Evolutionary conservation across 2,797 vertebrate species (phyloP).

Genomic region (Thunnus albacares): DNA sequence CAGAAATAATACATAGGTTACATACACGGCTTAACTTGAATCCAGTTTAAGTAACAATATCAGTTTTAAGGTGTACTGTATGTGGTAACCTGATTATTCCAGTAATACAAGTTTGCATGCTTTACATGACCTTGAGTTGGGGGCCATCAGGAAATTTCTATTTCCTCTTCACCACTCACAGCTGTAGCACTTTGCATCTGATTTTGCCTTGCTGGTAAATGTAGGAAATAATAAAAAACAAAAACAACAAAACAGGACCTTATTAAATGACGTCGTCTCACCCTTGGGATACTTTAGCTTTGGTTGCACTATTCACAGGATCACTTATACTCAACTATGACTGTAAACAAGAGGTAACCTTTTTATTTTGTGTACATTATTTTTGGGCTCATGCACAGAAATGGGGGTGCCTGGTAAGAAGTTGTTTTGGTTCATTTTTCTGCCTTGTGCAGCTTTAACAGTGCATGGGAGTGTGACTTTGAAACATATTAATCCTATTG

Average conservation of each 20-base stretch:
- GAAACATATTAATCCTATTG: background rate
- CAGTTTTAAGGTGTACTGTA: background rate
- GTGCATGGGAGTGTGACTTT: background rate
- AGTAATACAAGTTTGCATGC: background rate
- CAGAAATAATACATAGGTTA: background rate
- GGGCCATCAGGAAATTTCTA: slow-evolving; percentile 27
- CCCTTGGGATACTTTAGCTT: background rate
- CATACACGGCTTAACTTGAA: background rate
- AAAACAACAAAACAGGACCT: background rate
- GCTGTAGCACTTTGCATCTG: slow-evolving; percentile 8
- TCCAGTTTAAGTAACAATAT: background rate
- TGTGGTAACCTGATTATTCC: background rate
- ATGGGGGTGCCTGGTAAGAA: too few species aligned
- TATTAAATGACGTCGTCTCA: too few species aligned
- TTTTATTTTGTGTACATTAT: background rate
- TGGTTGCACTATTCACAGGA: too few species aligned
- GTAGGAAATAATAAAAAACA: background rate
- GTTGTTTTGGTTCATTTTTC: background rate
- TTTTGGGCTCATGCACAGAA: background rate
- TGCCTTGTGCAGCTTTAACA: background rate
- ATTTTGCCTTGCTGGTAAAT: slow-evolving; percentile 3
- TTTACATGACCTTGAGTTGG: background rate
- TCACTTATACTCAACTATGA: background rate
- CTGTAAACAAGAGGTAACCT: background rate
- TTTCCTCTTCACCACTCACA: slow-evolving; percentile 38